Evolutionary conservation across 2,113 vertebrate species (phyloP), one percentile per base, ranked within the genome.

Genomic region (Callorhinus ursinus): DNA sequence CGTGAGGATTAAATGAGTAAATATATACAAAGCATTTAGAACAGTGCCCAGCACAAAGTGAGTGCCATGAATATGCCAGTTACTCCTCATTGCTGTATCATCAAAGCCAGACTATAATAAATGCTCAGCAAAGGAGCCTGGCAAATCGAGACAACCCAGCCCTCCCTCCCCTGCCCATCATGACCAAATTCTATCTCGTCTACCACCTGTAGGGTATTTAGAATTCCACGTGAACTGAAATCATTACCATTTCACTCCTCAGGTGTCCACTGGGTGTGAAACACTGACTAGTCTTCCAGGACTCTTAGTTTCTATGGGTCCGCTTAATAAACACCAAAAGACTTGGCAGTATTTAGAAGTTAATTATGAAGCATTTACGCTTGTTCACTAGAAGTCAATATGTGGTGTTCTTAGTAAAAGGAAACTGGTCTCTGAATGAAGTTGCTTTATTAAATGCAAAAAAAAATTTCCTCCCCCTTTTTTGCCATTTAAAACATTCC

Each of bases 341-440:
- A 63, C 67, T 46, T 69, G 72, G 49, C 59, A 80, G 79, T 88
- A 61, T 80, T 55, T 92, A 63, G 85, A 95, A 90, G 76, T 55
- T 93, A 95, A 80, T 90, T 93, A 69, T 24, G 21, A 87, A 36
- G 69, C 63, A 77, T 72, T 90, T 90, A 72, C 0, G 19, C 59
- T 79, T 96, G 71, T 92, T 96, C 71, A n/a, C 80, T 61, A 13
- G 88, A 97, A 87, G 49, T 95, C 92, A 89, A 2, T 80, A 18
- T 22, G 7, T 49, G 55, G 28, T 91, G 19, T 74, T 51, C 51
- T 77, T 28, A 61, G 49, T 80, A 84, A 90, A 80, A 51, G 31
- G 8, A 97, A 89, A 71, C 9, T 77, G 46, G 33, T 93, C 67
- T 93, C 51, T 81, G 92, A 83, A 91, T 95, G 12, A 81, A 74